These are phyloP conservation scores for Hippopotamyrus pictus DNA, from an alignment of 2,797 vertebrate species.

Conservation along the genomic window DNA sequence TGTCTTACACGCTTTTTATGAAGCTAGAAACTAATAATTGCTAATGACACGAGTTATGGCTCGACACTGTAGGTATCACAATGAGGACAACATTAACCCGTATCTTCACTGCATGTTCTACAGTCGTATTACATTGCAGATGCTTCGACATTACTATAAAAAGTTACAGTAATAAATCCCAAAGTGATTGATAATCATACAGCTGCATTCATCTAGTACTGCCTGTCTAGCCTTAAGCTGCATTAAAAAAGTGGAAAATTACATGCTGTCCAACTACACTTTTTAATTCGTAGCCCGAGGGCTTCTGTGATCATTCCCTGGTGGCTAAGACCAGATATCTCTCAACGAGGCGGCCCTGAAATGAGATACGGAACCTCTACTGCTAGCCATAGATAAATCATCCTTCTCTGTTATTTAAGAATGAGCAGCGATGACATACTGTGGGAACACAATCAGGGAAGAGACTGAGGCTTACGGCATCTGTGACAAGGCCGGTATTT, in stretches of 20 bases:
- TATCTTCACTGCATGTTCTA: background rate
- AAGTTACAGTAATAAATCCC: background rate
- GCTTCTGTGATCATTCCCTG: slow-evolving; percentile 5
- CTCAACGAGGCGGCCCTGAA: slow-evolving; percentile 15
- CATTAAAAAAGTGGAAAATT: slow-evolving; percentile 20
- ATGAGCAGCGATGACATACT: slow-evolving; percentile 17
- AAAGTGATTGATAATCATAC: background rate
- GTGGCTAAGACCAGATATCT: background rate
- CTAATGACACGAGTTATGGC: background rate
- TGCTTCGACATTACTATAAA: background rate
- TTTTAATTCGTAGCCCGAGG: slow-evolving; percentile 11
- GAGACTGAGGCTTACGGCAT: slow-evolving; percentile 12
- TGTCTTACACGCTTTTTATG: background rate
- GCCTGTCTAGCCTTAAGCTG: slow-evolving; percentile 5
- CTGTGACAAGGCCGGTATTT: slow-evolving; percentile 14
- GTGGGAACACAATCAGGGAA: slow-evolving; percentile 16
- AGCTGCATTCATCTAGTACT: slow-evolving; percentile 1
- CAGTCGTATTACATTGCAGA: background rate
- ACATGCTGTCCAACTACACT: slow-evolving; percentile 20
- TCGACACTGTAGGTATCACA: background rate
- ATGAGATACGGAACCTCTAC: slow-evolving; percentile 23
- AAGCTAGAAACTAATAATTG: background rate
- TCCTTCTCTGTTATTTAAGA: background rate
- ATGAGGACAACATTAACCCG: background rate
- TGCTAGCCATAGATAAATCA: slow-evolving; percentile 23